These are phyloP conservation scores for Ochropleura leucogaster DNA, from an alignment of 2,888 invertebrate species.

Conservation along the genomic window DNA sequence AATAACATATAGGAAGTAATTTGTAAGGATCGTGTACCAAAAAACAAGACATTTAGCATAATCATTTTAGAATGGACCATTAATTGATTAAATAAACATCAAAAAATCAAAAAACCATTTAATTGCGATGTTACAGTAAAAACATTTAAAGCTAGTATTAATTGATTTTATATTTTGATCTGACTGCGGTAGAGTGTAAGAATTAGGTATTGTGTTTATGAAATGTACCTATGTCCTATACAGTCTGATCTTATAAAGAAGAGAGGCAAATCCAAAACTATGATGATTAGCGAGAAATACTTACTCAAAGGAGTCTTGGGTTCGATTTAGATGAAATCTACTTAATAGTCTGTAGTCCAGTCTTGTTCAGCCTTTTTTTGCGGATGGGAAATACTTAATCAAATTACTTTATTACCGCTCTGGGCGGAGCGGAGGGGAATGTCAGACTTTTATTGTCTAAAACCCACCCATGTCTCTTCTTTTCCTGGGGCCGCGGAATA, in stretches of 20 bases:
- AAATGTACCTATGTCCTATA: not conserved
- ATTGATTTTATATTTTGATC: slow-evolving; percentile 21
- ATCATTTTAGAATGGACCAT: slow-evolving; percentile 26
- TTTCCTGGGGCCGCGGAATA: too few species aligned
- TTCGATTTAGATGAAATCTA: not conserved
- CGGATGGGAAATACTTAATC: too few species aligned
- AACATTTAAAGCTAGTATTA: slow-evolving; percentile 16
- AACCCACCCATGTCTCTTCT: too few species aligned
- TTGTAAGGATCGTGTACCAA: slow-evolving; percentile 38
- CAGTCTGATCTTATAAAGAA: not conserved
- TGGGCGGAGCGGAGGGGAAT: too few species aligned
- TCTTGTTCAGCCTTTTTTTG: too few species aligned
- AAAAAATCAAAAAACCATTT: slow-evolving; percentile 45
- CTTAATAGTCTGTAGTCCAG: too few species aligned
- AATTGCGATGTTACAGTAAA: slow-evolving; percentile 33
- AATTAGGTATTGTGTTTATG: slow-evolving; percentile 14
- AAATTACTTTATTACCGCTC: too few species aligned
- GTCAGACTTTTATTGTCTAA: too few species aligned
- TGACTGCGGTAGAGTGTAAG: not conserved
- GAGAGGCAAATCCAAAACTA: not conserved
- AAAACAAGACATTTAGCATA: slow-evolving; percentile 32
- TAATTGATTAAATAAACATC: slow-evolving; percentile 38
- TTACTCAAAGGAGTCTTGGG: not conserved
- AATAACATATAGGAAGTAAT: slow-evolving; percentile 43
- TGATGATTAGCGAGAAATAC: not conserved